Conservation (phyloP, 2,888 invertebrate genomes). For the Chironomus tentans region DNA sequence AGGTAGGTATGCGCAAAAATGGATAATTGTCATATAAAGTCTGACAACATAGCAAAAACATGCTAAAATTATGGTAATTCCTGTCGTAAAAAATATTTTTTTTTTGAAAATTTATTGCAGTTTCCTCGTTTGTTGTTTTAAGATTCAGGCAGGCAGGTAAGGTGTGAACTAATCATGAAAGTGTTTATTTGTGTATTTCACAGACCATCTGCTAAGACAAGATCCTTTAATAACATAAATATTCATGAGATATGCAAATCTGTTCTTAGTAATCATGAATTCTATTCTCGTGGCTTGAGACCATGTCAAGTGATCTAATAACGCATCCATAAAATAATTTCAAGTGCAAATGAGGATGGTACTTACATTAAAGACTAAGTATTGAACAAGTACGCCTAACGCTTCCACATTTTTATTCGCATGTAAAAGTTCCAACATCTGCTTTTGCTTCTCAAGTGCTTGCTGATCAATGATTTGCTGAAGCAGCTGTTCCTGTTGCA, state of each 20-base stretch:
- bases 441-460: slow-evolving; percentile 6
- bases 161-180: not conserved
- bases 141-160: not conserved
- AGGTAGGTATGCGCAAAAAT: not conserved
- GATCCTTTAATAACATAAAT: not conserved
- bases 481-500: slow-evolving; percentile 7
- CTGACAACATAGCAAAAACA: not conserved
- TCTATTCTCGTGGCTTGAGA: not conserved
- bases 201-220: not conserved
- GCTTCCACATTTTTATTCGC: slow-evolving; percentile 67
- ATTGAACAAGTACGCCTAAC: slow-evolving; percentile 73
- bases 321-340: not conserved
- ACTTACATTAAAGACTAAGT: slow-evolving; percentile 69
- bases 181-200: not conserved
- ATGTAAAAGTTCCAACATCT: slow-evolving; percentile 30
- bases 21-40: not conserved
- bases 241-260: not conserved
- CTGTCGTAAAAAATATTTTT: slow-evolving; percentile 3
- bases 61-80: slow-evolving; percentile 18
- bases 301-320: slow-evolving; percentile 6
- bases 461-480: slow-evolving; percentile 11
- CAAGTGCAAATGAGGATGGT: not conserved
- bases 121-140: not conserved
- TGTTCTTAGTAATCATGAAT: not conserved
- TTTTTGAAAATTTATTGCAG: not conserved